A percentile compares a stretch with the other conserved stretches of the same genome.
These are phyloP conservation scores for Darevskia nairensis DNA, from an alignment of 2,797 vertebrate species.

Conservation along the genomic window DNA sequence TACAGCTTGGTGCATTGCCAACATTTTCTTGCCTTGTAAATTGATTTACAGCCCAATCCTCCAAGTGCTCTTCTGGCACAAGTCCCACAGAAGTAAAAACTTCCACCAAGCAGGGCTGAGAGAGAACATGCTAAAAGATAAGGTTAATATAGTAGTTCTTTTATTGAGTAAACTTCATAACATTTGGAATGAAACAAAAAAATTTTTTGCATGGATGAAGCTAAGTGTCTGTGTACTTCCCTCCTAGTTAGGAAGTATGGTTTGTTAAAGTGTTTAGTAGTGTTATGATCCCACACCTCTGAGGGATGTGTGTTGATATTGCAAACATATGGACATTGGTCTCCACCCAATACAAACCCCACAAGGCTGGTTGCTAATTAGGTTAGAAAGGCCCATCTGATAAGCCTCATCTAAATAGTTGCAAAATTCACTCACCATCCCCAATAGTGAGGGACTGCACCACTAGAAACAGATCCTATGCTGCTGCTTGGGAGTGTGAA, in stretches of 20 bases:
- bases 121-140: slow-evolving; percentile 30
- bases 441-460: not conserved
- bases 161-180: slow-evolving; percentile 22
- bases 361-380: not conserved
- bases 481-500: not conserved
- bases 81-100: slow-evolving; percentile 39
- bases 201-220: not conserved
- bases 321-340: not conserved
- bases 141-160: slow-evolving; percentile 22
- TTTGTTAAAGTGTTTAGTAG: not conserved
- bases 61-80: slow-evolving; percentile 37
- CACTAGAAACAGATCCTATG: not conserved
- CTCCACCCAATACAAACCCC: not conserved
- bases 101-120: slow-evolving; percentile 16
- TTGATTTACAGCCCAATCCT: slow-evolving; percentile 46
- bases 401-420: not conserved
- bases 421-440: not conserved
- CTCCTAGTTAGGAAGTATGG: not conserved
- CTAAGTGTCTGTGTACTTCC: not conserved
- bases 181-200: slow-evolving; percentile 15
- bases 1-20: slow-evolving; percentile 38
- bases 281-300: not conserved
- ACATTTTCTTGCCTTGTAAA: slow-evolving; percentile 41
- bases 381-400: not conserved
- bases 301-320: not conserved